Evolutionary conservation across 1,140 invertebrate species (phyloP).

Genomic region (Diorhabda carinulata): DNA sequence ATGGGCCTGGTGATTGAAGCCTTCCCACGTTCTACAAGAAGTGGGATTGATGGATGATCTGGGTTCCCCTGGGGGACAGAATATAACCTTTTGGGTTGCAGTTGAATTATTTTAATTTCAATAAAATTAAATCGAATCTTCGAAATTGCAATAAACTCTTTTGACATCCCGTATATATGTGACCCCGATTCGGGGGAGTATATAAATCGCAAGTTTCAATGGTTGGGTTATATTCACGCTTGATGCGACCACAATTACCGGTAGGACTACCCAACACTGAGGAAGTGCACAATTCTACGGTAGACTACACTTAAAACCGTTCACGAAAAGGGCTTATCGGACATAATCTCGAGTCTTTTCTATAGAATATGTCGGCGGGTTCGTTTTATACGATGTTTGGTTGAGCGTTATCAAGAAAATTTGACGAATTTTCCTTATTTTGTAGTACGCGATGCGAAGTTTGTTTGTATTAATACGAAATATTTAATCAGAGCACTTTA

Average conservation of each 20-base stretch:
- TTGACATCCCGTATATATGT: background rate
- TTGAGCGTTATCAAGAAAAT: slow-evolving; percentile 1
- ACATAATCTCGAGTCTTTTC: background rate
- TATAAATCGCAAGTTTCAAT: background rate
- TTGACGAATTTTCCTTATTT: no score
- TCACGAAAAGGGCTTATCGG: slow-evolving; percentile 9
- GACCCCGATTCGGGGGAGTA: slow-evolving; percentile 5
- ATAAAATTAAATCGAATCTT: no score
- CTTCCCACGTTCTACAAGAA: no score
- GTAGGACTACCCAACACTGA: slow-evolving; percentile 16
- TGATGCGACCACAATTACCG: slow-evolving; percentile 15
- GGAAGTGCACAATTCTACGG: slow-evolving; percentile 22
- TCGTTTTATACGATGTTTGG: background rate
- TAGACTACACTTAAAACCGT: slow-evolving; percentile 15
- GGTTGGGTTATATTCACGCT: slow-evolving; percentile 17
- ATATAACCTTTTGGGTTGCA: no score
- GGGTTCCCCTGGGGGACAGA: no score
- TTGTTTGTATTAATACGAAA: no score
- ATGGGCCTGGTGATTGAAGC: no score
- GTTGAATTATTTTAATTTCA: no score
- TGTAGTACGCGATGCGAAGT: no score
- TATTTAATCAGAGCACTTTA: no score
- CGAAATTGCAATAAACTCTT: no score
- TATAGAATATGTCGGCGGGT: slow-evolving; percentile 2
- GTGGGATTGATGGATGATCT: no score